Evolutionary conservation across 2,113 vertebrate genomes (phyloP).

Genomic region (Cyprinus carpio): DNA sequence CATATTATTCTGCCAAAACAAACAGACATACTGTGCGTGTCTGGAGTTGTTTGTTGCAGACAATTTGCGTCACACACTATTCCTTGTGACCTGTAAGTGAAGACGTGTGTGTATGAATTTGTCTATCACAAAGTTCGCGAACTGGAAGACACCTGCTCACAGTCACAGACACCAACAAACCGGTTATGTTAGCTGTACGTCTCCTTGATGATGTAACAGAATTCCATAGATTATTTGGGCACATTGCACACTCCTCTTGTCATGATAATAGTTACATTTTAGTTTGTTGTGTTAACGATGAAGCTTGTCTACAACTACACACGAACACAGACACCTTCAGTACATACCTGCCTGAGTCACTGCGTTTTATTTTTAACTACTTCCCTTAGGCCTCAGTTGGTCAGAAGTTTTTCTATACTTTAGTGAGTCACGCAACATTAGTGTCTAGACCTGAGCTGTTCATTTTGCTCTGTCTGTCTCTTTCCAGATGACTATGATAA

Average conservation of each 20-base stretch:
- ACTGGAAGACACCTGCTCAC: slow-evolving; percentile 28
- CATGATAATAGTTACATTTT: background rate
- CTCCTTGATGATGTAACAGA: slow-evolving; percentile 26
- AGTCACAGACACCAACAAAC: slow-evolving; percentile 27
- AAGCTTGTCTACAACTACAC: background rate
- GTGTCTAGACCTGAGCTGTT: slow-evolving; percentile 16
- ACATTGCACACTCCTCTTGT: background rate
- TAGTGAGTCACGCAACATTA: background rate
- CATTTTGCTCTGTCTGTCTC: background rate
- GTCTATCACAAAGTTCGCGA: slow-evolving; percentile 22
- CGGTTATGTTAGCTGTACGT: slow-evolving; percentile 35
- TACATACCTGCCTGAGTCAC: slow-evolving; percentile 28
- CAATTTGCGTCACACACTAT: slow-evolving; percentile 42
- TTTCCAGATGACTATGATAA: slow-evolving; percentile 83
- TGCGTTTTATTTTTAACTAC: slow-evolving; percentile 18
- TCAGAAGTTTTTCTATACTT: slow-evolving; percentile 15
- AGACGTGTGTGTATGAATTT: slow-evolving; percentile 40
- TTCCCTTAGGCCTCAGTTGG: slow-evolving; percentile 31
- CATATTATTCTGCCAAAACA: slow-evolving; percentile 19
- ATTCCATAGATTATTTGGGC: background rate
- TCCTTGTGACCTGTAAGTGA: slow-evolving; percentile 36
- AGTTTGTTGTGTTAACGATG: background rate
- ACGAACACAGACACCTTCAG: slow-evolving; percentile 1
- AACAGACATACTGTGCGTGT: slow-evolving; percentile 28
- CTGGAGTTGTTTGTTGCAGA: slow-evolving; percentile 32